Evolutionary conservation across 2,888 invertebrate genomes (phyloP).

Genomic region (Hirtodrosophila trivittata): DNA sequence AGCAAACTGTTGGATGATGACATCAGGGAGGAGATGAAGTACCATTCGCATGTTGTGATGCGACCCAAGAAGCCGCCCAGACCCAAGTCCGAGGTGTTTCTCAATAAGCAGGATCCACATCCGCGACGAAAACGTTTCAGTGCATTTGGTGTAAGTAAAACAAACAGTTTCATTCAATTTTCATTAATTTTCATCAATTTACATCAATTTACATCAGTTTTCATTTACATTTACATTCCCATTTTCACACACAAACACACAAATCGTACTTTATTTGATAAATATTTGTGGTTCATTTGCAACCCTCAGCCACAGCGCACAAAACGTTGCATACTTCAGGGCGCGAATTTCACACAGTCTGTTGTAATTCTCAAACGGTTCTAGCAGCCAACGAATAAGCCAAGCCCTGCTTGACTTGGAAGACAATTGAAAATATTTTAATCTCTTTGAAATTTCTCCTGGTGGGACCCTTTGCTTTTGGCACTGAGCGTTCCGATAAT

Average conservation of each 20-base stretch:
- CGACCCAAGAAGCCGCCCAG: constrained; percentile 95
- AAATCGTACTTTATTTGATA: neutral
- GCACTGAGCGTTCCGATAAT: constrained; percentile 76
- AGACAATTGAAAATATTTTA: constrained; percentile 62
- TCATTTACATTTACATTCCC: constrained; percentile 24
- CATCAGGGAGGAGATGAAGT: constrained; percentile 89
- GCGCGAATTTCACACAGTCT: neutral
- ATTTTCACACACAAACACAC: constrained; percentile 15
- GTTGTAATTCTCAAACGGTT: constrained; percentile 71
- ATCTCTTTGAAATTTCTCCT: constrained; percentile 79
- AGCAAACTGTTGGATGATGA: constrained; percentile 96
- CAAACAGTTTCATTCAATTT: constrained; percentile 26
- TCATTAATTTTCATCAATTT: constrained; percentile 30
- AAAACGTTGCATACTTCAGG: constrained; percentile 46
- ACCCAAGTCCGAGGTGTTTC: constrained; percentile 97
- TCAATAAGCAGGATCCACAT: constrained; percentile 89
- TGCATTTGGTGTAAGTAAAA: constrained; percentile 94
- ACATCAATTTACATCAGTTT: constrained; percentile 29
- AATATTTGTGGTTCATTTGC: neutral
- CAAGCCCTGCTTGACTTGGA: fast-evolving
- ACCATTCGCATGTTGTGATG: constrained; percentile 90
- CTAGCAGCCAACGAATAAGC: neutral
- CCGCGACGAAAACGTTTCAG: constrained; percentile 96
- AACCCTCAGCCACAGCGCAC: neutral
- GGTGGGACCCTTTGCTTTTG: constrained; percentile 80